These are phyloP conservation scores for Bagarius yarrelli DNA, from an alignment of 2,113 vertebrate genomes.

Conservation along the genomic window DNA sequence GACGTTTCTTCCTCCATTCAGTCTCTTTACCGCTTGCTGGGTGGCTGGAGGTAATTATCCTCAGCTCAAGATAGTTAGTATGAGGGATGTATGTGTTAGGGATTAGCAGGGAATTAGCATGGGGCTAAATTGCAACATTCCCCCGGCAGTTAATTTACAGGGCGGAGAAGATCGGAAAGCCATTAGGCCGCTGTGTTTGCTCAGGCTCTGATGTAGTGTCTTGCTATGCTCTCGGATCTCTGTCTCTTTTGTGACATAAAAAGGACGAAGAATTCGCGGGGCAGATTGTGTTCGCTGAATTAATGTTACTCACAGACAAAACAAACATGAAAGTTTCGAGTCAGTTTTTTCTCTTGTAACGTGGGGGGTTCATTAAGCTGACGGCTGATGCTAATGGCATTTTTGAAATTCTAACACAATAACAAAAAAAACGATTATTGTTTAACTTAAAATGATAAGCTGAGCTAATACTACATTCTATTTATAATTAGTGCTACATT, in stretches of 20 bases:
- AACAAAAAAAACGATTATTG: too few species aligned
- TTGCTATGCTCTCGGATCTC: slow-evolving; percentile 63
- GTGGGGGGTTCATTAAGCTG: background rate
- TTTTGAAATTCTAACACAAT: background rate
- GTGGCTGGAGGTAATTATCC: slow-evolving; percentile 86
- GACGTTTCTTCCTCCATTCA: slow-evolving; percentile 60
- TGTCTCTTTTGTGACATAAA: slow-evolving; percentile 76
- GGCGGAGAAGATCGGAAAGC: slow-evolving; percentile 86
- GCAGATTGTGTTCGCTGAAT: background rate
- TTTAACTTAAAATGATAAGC: too few species aligned
- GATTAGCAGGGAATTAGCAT: slow-evolving; percentile 86
- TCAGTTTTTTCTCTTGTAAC: background rate
- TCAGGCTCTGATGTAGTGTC: slow-evolving; percentile 81
- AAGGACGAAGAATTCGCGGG: slow-evolving; percentile 52
- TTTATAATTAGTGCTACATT: too few species aligned
- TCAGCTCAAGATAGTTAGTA: slow-evolving; percentile 68
- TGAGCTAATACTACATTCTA: too few species aligned
- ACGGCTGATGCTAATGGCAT: slow-evolving; percentile 1
- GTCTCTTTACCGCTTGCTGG: slow-evolving; percentile 78
- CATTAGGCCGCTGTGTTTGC: slow-evolving; percentile 91
- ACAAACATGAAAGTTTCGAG: background rate
- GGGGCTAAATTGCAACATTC: slow-evolving; percentile 84
- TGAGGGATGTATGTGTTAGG: slow-evolving; percentile 81
- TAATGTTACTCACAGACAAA: slow-evolving; percentile 21
- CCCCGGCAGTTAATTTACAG: slow-evolving; percentile 86